A percentile compares a stretch with the other conserved stretches of the same genome.
Conservation (phyloP, 2,113 vertebrate genomes). For the Neodon shergylaensis region DNA sequence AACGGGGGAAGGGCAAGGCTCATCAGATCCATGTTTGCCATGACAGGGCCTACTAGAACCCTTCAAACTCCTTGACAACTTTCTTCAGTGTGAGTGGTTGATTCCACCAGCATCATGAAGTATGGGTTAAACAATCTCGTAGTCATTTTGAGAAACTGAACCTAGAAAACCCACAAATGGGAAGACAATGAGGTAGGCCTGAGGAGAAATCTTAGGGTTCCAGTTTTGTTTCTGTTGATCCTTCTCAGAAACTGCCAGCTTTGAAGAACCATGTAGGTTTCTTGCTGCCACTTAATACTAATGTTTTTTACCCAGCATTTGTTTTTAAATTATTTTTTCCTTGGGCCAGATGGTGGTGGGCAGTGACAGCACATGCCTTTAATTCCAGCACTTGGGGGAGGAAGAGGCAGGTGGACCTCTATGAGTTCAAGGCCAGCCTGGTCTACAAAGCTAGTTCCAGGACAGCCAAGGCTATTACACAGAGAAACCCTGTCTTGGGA, state of each 20-base stretch:
- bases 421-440: not conserved
- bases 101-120: not conserved
- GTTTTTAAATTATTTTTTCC: not conserved
- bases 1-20: not conserved
- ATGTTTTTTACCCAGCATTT: not conserved
- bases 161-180: not conserved
- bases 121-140: not conserved
- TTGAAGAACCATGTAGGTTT: conserved; percentile 12
- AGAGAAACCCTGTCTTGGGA: not conserved
- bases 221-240: not conserved
- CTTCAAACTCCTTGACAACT: not conserved
- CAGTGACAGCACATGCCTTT: not conserved
- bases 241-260: not conserved
- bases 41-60: not conserved
- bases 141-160: not conserved
- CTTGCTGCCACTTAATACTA: not conserved
- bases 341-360: too few relatives aligned
- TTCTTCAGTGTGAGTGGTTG: not conserved
- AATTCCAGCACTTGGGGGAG: not conserved
- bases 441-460: not conserved
- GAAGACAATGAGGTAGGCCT: not conserved
- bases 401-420: not conserved
- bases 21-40: not conserved
- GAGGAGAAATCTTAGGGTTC: not conserved
- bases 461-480: not conserved